A percentile compares a stretch with the other conserved stretches of the same genome.
Conservation (phyloP, 2,797 vertebrate species). For the Muscicapa comitata region DNA sequence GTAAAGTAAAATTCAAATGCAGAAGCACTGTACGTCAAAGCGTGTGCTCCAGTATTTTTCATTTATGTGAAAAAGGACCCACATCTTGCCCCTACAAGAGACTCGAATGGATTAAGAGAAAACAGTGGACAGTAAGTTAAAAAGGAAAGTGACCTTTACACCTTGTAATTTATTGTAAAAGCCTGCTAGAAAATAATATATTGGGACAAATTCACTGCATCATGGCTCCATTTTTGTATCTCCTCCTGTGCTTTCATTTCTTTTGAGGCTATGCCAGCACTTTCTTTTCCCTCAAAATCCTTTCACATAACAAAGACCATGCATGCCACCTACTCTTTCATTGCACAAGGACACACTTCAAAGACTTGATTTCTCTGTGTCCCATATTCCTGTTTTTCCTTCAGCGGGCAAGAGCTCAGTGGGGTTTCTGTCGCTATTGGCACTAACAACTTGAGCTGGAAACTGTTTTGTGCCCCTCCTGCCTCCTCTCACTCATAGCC, state of each 20-base stretch:
- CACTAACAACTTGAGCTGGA: background rate
- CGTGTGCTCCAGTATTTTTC: fast-evolving
- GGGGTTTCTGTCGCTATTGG: background rate
- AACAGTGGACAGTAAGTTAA: background rate
- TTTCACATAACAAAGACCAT: background rate
- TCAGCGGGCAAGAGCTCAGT: background rate
- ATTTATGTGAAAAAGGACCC: background rate
- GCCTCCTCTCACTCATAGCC: fast-evolving
- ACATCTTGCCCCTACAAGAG: background rate
- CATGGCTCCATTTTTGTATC: background rate
- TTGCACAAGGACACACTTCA: background rate
- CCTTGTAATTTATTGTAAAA: background rate
- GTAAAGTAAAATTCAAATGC: background rate
- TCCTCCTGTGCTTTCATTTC: background rate
- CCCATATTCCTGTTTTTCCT: background rate
- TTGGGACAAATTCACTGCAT: background rate
- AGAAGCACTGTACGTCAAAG: background rate
- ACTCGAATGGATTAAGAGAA: background rate
- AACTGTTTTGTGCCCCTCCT: background rate
- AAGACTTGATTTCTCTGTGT: background rate
- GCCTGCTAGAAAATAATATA: background rate
- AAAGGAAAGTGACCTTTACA: background rate
- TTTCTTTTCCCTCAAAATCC: background rate
- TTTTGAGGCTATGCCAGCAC: background rate
- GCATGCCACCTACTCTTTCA: background rate